Evolutionary conservation across 2,888 invertebrate genomes (phyloP).

Genomic region (Tetanocera ferruginea): DNA sequence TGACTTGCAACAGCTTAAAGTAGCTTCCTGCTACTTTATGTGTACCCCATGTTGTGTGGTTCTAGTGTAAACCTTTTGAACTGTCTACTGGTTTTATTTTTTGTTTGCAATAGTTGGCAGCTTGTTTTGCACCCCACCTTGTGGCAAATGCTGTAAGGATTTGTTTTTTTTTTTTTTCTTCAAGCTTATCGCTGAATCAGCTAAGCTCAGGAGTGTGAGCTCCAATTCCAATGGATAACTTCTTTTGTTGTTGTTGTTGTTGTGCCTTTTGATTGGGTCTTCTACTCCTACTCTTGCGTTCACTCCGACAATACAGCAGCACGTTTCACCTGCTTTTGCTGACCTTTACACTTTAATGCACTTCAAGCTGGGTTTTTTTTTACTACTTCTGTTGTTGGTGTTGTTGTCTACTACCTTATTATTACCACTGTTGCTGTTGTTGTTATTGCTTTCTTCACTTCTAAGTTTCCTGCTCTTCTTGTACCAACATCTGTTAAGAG

Average conservation of each 20-base stretch:
- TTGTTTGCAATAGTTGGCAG: neutral
- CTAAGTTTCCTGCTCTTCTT: too few relatives aligned
- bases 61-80: neutral
- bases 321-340: constrained; percentile 39
- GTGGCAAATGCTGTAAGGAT: neutral
- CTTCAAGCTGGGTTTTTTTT: neutral
- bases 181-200: constrained; percentile 15
- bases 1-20: too few relatives aligned
- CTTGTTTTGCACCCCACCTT: constrained; percentile 1
- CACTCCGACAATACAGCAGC: neutral
- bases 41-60: neutral
- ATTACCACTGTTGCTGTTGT: neutral
- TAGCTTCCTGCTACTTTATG: too few relatives aligned
- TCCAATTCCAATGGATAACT: constrained; percentile 7
- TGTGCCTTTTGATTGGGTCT: neutral
- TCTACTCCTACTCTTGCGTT: neutral
- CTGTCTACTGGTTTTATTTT: neutral
- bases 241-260: constrained; percentile 33
- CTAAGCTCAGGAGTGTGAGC: neutral
- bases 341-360: constrained; percentile 36
- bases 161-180: neutral
- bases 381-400: neutral
- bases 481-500: neutral
- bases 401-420: neutral
- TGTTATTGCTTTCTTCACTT: neutral